Evolutionary conservation across 92 coral and sea anemone species (phyloP).

Genomic region (Epizoanthus scotinus): DNA sequence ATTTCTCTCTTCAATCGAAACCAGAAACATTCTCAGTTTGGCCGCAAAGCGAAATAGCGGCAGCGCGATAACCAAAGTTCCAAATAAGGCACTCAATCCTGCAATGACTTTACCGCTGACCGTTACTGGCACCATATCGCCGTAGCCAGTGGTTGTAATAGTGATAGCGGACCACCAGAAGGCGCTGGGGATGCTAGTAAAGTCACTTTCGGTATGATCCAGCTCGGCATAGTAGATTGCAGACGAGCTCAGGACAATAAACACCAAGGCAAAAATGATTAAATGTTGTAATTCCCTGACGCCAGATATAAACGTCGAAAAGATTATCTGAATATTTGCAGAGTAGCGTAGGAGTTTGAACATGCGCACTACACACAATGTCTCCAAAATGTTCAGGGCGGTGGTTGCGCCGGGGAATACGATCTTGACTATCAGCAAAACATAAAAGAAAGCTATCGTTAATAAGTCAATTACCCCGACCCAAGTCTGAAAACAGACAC

Average conservation of each 20-base stretch:
- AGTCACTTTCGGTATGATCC: constrained; percentile 41
- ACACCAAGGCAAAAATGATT: constrained; percentile 57
- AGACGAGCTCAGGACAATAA: constrained; percentile 68
- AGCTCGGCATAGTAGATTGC: constrained; percentile 69
- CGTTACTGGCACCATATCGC: constrained; percentile 76
- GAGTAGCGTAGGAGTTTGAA: constrained; percentile 79
- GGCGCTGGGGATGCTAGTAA: constrained; percentile 75
- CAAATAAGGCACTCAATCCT: constrained; percentile 73
- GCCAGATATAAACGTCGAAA: constrained; percentile 71
- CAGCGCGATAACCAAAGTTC: constrained; percentile 75
- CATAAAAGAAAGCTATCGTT: constrained; percentile 68
- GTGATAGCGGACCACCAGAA: constrained; percentile 93
- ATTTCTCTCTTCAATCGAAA: background rate
- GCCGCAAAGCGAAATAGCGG: constrained; percentile 90
- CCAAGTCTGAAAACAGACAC: constrained; percentile 63
- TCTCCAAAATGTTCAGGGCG: constrained; percentile 49
- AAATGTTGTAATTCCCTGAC: constrained; percentile 69
- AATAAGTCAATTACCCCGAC: constrained; percentile 70
- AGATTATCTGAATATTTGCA: constrained; percentile 65
- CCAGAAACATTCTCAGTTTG: constrained; percentile 57
- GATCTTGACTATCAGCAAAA: constrained; percentile 58
- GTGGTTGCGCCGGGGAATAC: constrained; percentile 63
- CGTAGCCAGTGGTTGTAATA: constrained; percentile 83
- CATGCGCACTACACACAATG: constrained; percentile 66
- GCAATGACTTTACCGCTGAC: constrained; percentile 70